Evolutionary conservation across 2,113 vertebrate genomes (phyloP).

Genomic region (Andinoacara biseriatus): DNA sequence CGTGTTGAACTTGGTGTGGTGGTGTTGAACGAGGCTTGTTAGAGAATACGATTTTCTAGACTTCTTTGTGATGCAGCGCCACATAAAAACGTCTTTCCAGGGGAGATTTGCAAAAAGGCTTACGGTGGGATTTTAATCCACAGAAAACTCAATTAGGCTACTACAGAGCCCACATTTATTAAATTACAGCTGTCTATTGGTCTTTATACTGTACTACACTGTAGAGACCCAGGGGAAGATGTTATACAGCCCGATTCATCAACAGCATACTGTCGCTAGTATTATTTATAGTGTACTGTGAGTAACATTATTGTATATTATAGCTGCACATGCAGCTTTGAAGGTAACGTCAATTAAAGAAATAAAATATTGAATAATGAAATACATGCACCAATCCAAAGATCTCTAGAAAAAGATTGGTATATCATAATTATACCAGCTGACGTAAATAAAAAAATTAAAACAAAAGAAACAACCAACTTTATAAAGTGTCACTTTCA

Average conservation of each 20-base stretch:
- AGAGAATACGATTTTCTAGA: background rate
- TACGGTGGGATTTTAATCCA: background rate
- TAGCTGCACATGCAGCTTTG: background rate
- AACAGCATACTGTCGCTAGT: background rate
- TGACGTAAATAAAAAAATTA: background rate
- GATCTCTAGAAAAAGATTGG: background rate
- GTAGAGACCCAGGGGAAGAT: background rate
- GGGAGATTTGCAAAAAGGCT: constrained; percentile 1
- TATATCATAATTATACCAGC: background rate
- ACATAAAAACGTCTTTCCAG: background rate
- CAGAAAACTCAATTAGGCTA: background rate
- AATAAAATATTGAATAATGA: background rate
- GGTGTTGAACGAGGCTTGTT: background rate
- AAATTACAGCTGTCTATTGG: background rate
- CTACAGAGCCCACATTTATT: background rate
- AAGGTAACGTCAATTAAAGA: background rate
- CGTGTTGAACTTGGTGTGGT: constrained; percentile 40
- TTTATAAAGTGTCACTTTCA: background rate
- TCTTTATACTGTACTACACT: constrained; percentile 4
- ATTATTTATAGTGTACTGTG: background rate
- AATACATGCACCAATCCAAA: background rate
- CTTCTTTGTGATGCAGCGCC: background rate
- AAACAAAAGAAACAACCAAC: background rate
- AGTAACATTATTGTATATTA: background rate
- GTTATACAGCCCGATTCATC: background rate